A percentile compares a stretch with the other conserved stretches of the same genome.
phyloP scores from a whole-genome alignment of 2,113 vertebrate species.

The Corythornis cristatus region DNA sequence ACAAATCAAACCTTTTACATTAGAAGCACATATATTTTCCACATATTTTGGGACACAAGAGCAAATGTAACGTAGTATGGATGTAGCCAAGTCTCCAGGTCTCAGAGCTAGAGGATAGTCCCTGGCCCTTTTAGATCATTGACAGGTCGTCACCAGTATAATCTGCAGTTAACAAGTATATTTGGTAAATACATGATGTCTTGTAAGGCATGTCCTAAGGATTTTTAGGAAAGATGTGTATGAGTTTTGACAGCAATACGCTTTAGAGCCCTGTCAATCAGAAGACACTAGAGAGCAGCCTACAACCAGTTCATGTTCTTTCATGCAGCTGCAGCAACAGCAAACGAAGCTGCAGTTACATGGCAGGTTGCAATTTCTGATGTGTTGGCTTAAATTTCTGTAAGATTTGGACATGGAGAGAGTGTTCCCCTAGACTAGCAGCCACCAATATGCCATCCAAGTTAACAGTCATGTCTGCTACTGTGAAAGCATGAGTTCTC shows the following conservation, averaged over 20 bases:
- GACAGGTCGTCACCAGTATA: not conserved
- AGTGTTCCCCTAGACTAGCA: not conserved
- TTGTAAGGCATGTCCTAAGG: not conserved
- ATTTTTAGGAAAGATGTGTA: not conserved
- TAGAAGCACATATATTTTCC: accelerated
- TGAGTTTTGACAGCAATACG: not conserved
- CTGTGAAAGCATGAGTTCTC: not conserved
- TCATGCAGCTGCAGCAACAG: not conserved
- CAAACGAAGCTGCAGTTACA: not conserved
- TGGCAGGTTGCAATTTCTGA: not conserved
- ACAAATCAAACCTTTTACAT: not conserved
- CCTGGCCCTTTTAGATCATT: not conserved
- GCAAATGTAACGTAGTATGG: not conserved
- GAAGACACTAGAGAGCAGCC: not conserved
- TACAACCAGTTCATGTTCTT: not conserved
- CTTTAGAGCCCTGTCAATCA: not conserved
- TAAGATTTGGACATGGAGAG: not conserved
- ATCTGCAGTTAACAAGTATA: not conserved
- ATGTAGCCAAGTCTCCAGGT: not conserved
- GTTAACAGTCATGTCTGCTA: not conserved
- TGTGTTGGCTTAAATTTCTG: not conserved
- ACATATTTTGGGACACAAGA: not conserved
- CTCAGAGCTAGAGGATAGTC: not conserved
- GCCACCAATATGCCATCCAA: not conserved
- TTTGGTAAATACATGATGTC: not conserved